Evolutionary conservation across 2,888 invertebrate genomes (phyloP).

Genomic region (Morinoia aosen): DNA sequence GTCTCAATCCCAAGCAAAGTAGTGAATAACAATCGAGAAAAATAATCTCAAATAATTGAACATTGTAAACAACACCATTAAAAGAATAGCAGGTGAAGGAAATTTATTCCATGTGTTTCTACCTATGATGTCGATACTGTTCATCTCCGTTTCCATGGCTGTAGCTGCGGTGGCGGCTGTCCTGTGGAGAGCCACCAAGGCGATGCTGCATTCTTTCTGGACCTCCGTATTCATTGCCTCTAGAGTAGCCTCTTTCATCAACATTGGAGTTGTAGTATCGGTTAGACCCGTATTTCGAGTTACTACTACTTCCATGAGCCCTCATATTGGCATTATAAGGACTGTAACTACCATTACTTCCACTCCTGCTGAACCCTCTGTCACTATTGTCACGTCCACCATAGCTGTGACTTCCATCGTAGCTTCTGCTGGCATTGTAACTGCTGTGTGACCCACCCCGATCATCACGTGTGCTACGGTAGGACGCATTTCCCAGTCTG

Average conservation of each 20-base stretch:
- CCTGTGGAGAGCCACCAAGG: neutral
- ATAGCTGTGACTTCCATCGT: neutral
- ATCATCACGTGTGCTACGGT: slow-evolving; percentile 3
- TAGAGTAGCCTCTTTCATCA: neutral
- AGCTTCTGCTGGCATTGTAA: neutral
- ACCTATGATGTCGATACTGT: neutral
- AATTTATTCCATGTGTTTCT: neutral
- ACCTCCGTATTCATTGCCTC: neutral
- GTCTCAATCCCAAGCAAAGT: neutral
- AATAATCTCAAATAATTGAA: neutral
- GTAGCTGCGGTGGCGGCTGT: neutral
- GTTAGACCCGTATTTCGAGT: neutral
- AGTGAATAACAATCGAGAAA: neutral
- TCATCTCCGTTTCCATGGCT: neutral
- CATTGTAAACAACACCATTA: neutral
- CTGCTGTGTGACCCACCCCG: slow-evolving; percentile 8
- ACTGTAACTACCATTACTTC: neutral
- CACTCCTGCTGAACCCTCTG: neutral
- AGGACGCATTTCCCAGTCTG: neutral
- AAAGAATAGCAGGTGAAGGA: neutral
- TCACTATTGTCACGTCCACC: neutral
- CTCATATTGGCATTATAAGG: neutral
- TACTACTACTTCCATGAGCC: neutral
- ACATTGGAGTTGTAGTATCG: neutral
- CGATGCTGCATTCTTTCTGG: slow-evolving; percentile 12